Percentiles rank a stretch among this genome's conserved stretches.
These are phyloP conservation scores for Notechis scutatus DNA, from an alignment of 2,113 vertebrate species.

Conservation along the genomic window DNA sequence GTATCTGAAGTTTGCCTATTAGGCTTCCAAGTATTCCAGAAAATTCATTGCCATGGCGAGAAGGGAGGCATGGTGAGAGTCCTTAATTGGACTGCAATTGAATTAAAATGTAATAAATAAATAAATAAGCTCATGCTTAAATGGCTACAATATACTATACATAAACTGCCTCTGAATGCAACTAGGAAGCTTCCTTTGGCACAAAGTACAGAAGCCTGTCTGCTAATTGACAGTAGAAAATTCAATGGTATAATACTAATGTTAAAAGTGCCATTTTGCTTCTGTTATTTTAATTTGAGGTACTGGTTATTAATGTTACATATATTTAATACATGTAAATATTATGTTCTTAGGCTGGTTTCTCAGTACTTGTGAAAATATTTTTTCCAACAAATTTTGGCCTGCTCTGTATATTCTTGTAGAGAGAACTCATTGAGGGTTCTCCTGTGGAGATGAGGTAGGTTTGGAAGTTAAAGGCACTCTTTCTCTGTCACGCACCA, in stretches of 20 bases:
- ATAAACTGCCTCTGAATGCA: neutral
- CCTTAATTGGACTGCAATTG: neutral
- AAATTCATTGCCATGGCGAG: neutral
- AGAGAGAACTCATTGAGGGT: neutral
- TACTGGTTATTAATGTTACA: neutral
- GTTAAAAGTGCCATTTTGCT: neutral
- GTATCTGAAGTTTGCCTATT: neutral
- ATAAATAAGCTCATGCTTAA: neutral
- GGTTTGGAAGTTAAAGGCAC: neutral
- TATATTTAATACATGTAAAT: neutral
- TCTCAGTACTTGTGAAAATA: neutral
- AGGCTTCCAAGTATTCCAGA: neutral
- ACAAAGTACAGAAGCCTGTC: neutral
- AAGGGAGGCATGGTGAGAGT: neutral
- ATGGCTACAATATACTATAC: neutral
- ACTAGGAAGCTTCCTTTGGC: neutral
- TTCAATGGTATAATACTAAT: neutral
- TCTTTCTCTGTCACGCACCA: neutral
- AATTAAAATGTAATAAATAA: neutral
- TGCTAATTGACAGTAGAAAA: neutral
- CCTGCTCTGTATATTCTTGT: neutral
- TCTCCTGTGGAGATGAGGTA: neutral
- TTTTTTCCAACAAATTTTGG: neutral
- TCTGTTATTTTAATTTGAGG: neutral
- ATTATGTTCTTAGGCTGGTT: neutral